Evolutionary conservation across 2,797 vertebrate species (phyloP).

Genomic region (Lepus townsendii): DNA sequence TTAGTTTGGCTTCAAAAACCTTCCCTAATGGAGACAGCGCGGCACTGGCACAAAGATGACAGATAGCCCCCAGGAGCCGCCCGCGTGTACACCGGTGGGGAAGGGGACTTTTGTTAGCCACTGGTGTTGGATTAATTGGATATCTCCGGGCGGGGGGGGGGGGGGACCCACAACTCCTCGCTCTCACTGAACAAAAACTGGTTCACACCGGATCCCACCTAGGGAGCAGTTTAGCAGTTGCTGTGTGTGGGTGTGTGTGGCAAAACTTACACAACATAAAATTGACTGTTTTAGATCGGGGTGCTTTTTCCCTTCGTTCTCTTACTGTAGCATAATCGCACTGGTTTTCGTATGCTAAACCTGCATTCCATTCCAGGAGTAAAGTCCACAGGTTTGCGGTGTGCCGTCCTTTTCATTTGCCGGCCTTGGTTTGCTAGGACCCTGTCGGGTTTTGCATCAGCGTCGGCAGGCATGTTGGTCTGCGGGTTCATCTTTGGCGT

Average conservation of each 20-base stretch:
- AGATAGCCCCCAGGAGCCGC: background rate
- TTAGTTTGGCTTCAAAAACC: background rate
- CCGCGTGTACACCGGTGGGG: background rate
- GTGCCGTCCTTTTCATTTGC: background rate
- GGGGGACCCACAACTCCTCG: background rate
- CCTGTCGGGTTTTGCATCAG: background rate
- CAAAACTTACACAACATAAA: background rate
- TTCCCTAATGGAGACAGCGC: background rate
- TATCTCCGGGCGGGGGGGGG: background rate
- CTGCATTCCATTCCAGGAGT: background rate
- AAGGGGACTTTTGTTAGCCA: background rate
- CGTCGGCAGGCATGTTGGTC: background rate
- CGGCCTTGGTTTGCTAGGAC: background rate
- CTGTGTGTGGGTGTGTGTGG: background rate
- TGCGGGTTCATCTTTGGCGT: background rate
- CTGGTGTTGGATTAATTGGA: background rate
- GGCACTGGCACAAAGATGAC: background rate
- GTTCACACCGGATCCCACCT: background rate
- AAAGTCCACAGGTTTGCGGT: background rate
- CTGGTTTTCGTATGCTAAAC: background rate
- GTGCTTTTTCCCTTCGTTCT: background rate
- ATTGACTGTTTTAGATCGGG: background rate
- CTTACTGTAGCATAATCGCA: background rate
- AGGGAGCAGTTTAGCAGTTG: background rate
- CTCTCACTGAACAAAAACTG: background rate